Conservation (phyloP, 2,888 invertebrate species). For the Imbricaverruca yamaguchii region DNA sequence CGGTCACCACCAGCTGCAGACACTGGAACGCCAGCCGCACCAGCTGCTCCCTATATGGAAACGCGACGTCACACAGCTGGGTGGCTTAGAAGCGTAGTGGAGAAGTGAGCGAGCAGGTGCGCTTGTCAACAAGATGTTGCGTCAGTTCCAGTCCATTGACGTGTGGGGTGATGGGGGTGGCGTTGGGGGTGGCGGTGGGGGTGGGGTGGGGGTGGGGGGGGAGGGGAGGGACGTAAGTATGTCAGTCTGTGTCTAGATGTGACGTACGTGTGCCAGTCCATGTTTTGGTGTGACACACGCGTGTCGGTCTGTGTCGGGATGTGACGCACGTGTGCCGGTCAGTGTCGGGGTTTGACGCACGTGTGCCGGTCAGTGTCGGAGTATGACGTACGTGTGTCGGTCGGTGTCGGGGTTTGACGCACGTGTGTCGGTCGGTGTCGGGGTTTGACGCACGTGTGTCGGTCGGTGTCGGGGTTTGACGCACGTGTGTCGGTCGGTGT, state of each 20-base stretch:
- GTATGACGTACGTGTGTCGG: too few species aligned
- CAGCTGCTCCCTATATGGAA: slow-evolving; percentile 62
- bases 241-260: background rate
- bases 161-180: too few species aligned
- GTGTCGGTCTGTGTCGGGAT: background rate
- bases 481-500: background rate
- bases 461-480: background rate
- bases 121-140: background rate
- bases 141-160: too few species aligned
- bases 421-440: background rate
- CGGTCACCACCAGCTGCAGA: slow-evolving; percentile 87
- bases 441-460: background rate
- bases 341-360: background rate
- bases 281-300: background rate
- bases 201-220: too few species aligned
- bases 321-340: background rate
- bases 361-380: slow-evolving; percentile 53
- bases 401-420: background rate
- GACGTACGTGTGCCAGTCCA: background rate
- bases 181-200: too few species aligned
- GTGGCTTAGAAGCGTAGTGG: too few species aligned
- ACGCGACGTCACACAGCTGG: too few species aligned
- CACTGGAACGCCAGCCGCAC: slow-evolving; percentile 93
- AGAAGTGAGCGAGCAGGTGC: too few species aligned
- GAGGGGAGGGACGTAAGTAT: too few species aligned